Conservation (phyloP, 2,888 invertebrate genomes). For the Axea sp. region DNA sequence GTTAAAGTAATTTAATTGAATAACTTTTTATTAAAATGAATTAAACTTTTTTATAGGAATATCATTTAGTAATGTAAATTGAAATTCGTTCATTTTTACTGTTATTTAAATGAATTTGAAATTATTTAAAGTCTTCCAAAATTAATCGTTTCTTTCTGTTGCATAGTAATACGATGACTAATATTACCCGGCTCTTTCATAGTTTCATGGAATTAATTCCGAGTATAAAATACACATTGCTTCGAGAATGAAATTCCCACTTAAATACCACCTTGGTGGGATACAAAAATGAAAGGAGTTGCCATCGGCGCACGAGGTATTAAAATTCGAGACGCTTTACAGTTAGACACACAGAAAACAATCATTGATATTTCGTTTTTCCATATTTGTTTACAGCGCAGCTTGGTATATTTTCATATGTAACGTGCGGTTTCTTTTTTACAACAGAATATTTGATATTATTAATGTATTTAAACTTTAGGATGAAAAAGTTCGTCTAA, state of each 20-base stretch:
- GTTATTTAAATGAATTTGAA: neutral
- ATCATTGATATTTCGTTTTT: too few species aligned
- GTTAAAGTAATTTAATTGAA: too few species aligned
- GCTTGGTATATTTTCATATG: neutral
- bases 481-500: neutral
- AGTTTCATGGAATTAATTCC: too few species aligned
- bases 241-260: slow-evolving; percentile 2
- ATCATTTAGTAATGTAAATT: neutral
- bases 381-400: too few species aligned
- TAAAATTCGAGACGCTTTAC: too few species aligned
- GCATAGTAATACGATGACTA: too few species aligned
- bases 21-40: neutral
- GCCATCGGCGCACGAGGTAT: neutral
- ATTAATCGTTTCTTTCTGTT: neutral
- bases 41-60: too few species aligned
- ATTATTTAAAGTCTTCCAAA: neutral
- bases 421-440: slow-evolving; percentile 1
- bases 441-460: neutral
- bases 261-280: neutral
- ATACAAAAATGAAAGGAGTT: slow-evolving; percentile 12
- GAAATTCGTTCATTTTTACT: neutral
- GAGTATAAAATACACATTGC: too few species aligned
- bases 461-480: neutral
- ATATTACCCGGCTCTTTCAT: too few species aligned
- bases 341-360: too few species aligned